These are phyloP conservation scores for Eubucco bourcierii DNA, from an alignment of 2,113 vertebrate species.

Conservation along the genomic window DNA sequence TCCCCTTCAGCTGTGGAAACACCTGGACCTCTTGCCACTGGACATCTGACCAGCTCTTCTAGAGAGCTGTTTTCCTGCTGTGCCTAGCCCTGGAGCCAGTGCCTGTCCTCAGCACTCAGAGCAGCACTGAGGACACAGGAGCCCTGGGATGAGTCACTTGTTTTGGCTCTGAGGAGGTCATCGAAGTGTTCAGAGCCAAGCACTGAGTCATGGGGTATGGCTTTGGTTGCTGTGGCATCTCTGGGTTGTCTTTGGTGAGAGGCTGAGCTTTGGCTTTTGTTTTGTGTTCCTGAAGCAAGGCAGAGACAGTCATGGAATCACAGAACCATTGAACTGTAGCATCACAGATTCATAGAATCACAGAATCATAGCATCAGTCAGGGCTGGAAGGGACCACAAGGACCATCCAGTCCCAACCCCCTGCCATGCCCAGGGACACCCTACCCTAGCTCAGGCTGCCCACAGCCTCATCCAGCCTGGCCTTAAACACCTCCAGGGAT, in stretches of 20 bases:
- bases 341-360: too few species aligned
- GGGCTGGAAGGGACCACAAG: too few species aligned
- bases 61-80: not conserved
- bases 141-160: constrained; percentile 23
- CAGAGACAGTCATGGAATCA: not conserved
- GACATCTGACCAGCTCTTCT: not conserved
- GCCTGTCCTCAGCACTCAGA: not conserved
- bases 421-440: too few species aligned
- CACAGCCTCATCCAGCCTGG: too few species aligned
- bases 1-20: too few species aligned
- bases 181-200: not conserved
- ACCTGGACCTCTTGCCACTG: too few species aligned
- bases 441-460: too few species aligned
- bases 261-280: constrained; percentile 29
- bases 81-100: not conserved
- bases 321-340: too few species aligned
- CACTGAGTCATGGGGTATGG: constrained; percentile 22
- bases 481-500: too few species aligned
- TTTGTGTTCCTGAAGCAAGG: constrained; percentile 43
- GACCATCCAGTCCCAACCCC: too few species aligned
- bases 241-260: constrained; percentile 26
- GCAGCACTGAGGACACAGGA: not conserved
- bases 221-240: constrained; percentile 5
- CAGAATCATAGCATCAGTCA: too few species aligned
- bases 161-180: constrained; percentile 13